phyloP scores from a whole-genome alignment of 2,113 vertebrate genomes.

The Urocolius indicus region DNA sequence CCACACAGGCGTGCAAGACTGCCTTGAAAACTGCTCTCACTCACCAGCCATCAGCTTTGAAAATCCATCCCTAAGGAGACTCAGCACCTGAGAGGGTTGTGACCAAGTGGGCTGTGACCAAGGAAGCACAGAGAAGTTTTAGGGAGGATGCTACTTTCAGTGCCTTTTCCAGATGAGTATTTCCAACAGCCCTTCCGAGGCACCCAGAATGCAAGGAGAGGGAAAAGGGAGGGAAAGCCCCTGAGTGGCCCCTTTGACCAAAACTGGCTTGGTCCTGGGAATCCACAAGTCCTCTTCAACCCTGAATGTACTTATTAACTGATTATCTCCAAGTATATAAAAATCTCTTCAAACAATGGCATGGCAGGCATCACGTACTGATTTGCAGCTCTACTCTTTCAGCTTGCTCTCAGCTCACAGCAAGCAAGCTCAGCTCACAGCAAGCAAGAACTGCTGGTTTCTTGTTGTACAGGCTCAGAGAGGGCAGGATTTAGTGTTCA shows the following conservation, averaged over 20 bases:
- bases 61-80: background rate
- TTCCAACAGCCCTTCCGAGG: background rate
- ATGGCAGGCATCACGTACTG: rapidly evolving
- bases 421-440: background rate
- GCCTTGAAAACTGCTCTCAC: background rate
- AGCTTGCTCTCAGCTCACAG: background rate
- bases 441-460: background rate
- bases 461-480: rapidly evolving
- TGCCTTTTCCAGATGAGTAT: background rate
- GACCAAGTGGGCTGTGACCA: background rate
- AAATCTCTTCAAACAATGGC: background rate
- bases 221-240: background rate
- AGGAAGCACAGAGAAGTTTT: background rate
- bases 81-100: background rate
- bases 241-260: background rate
- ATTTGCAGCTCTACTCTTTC: background rate
- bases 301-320: rapidly evolving
- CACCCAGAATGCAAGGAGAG: background rate
- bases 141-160: background rate
- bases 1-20: background rate
- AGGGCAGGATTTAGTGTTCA: background rate
- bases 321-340: background rate
- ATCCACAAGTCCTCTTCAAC: background rate
- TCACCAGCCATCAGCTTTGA: background rate
- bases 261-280: background rate